Base-by-base conservation (phyloP, 2,797 vertebrate species). In the Gymnopithys bicolor region DNA sequence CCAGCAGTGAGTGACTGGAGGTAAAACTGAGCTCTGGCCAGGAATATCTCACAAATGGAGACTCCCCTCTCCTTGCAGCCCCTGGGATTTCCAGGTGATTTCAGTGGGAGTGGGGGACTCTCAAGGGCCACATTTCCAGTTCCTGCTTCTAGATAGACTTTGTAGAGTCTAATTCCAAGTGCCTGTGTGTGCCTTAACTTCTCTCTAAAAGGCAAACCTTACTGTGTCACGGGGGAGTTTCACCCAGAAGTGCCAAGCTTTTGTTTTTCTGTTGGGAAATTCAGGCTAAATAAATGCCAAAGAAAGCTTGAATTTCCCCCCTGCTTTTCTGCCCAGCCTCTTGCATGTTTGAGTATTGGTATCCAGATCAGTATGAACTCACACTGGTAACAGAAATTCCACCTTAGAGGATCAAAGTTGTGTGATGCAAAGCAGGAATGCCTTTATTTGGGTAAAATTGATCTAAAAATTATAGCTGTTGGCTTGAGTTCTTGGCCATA, bases 231-330 rank as follows among this genome's bases (percentile, higher is more conserved):
- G 74, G 77, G 94, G 84, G 60, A 90, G 77, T 93, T 90, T 88
- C 93, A 94, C 90, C 90, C 88, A 18, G 24, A 71, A 93, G 49
- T 68, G 77, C 64, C 0, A 3, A 83, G 67, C 78, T 84, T 94
- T 90, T 96, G 87, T 81, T 95, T 94, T 91, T 48, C 91, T 87
- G 0, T 82, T 94, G 90, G 86, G 88, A 93, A 96, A 94, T 82
- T 77, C 83, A 64, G 64, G 28, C 67, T 94, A 58, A 93, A 87
- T n/a, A 64, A 64, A 90, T 70, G 85, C 87, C 94, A 94, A 74
- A 43, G 74, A 70, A 91, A 92, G 71, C 70, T 90, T 80, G 48
- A 33, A 19, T 64, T 84, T 84, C 43, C 4, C 74, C 58, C 93
- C 56, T 88, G 64, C 39, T 93, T 94, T 96, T 94, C 64, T 93